Percentiles rank a stretch among this genome's conserved stretches.
phyloP scores from a whole-genome alignment of 2,113 vertebrate species.

The Callorhinus ursinus region DNA sequence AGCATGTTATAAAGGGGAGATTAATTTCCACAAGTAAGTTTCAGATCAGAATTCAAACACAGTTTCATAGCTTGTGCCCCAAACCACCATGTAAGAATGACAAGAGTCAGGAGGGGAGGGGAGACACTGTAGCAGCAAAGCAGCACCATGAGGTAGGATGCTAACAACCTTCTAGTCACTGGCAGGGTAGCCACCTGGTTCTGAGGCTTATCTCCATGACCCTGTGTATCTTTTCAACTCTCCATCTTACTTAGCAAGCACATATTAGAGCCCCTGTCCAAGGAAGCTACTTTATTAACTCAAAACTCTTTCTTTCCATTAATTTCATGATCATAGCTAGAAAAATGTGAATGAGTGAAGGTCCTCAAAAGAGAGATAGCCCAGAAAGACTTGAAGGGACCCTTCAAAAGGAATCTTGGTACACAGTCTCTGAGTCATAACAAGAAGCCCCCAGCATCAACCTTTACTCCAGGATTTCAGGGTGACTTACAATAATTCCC shows the following conservation, averaged over 20 bases:
- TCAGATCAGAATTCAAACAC: background rate
- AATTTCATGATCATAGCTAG: background rate
- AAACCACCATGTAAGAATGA: background rate
- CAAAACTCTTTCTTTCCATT: background rate
- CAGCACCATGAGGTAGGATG: rapidly evolving
- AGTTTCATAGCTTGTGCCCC: background rate
- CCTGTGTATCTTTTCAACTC: background rate
- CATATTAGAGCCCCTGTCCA: background rate
- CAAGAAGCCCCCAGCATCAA: background rate
- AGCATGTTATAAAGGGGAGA: background rate
- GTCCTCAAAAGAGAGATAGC: background rate
- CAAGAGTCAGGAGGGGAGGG: rapidly evolving
- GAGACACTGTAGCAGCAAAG: background rate
- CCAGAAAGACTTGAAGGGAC: background rate
- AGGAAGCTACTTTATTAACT: background rate
- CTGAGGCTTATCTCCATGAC: background rate
- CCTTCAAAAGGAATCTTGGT: background rate
- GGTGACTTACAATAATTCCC: background rate
- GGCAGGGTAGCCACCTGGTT: background rate
- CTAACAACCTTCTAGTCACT: no score
- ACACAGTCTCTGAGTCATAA: background rate
- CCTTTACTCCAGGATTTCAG: background rate
- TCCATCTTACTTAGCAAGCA: background rate
- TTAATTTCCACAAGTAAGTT: background rate
- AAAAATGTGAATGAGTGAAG: background rate